phyloP scores from a whole-genome alignment of 2,797 vertebrate species.

The Argyrosomus regius region DNA sequence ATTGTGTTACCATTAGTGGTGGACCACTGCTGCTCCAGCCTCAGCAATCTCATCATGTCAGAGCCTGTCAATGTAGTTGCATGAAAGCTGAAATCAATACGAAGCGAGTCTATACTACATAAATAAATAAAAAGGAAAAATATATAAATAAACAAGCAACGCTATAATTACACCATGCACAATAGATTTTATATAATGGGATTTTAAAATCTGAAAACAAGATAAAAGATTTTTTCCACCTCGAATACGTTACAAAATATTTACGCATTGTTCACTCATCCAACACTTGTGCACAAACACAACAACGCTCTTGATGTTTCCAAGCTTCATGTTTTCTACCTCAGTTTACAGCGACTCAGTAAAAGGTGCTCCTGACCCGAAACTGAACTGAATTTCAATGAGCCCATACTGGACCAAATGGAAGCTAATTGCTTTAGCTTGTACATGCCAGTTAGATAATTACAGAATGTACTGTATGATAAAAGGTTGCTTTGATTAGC shows the following conservation, averaged over 20 bases:
- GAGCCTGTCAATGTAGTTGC: slow-evolving; percentile 29
- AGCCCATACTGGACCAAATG: slow-evolving; percentile 41
- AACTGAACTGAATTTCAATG: slow-evolving; percentile 66
- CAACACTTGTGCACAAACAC: slow-evolving; percentile 2
- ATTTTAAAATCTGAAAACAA: slow-evolving; percentile 14
- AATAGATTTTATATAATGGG: slow-evolving; percentile 35
- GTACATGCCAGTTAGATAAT: slow-evolving; percentile 33
- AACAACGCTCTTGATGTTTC: slow-evolving; percentile 1
- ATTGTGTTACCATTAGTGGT: slow-evolving; percentile 64
- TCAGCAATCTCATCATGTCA: slow-evolving; percentile 47
- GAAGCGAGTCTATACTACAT: slow-evolving; percentile 27
- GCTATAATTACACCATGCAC: slow-evolving; percentile 40
- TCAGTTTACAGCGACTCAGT: slow-evolving; percentile 35
- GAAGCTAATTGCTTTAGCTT: slow-evolving; percentile 44
- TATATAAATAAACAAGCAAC: slow-evolving; percentile 39
- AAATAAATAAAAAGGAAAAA: slow-evolving; percentile 56
- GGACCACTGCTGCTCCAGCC: slow-evolving; percentile 41
- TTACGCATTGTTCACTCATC: slow-evolving; percentile 3
- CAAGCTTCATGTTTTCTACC: slow-evolving; percentile 18
- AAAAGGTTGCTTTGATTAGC: slow-evolving; percentile 29
- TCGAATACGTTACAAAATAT: neutral
- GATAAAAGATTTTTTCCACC: neutral
- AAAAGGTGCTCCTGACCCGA: slow-evolving; percentile 41
- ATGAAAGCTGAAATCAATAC: slow-evolving; percentile 68
- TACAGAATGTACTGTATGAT: slow-evolving; percentile 39